Evolutionary conservation across 2,113 vertebrate genomes (phyloP).

Genomic region (Drymodes brunneopygia): DNA sequence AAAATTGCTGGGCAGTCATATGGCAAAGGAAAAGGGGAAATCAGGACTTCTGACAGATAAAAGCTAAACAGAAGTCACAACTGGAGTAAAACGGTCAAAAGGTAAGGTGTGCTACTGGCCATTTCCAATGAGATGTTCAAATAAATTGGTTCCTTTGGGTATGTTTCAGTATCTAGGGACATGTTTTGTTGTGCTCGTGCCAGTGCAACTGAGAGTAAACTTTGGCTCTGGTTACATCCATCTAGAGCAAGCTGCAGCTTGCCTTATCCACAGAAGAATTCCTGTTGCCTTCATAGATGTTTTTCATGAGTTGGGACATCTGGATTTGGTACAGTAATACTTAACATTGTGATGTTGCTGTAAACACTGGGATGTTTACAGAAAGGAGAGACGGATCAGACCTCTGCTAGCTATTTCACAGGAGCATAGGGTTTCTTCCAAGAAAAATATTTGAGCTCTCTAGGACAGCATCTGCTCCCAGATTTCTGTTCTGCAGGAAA

Average conservation of each 20-base stretch:
- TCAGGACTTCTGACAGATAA: background rate
- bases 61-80: background rate
- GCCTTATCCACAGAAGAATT: background rate
- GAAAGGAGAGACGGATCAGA: background rate
- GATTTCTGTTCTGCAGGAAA: constrained; percentile 8
- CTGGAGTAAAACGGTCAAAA: background rate
- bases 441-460: constrained; percentile 24
- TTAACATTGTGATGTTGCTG: background rate
- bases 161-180: background rate
- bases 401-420: background rate
- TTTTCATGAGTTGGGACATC: constrained; percentile 13
- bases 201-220: background rate
- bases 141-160: background rate
- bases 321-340: constrained; percentile 14
- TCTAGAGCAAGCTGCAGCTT: background rate
- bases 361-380: constrained; percentile 39
- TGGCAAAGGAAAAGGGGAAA: background rate
- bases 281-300: background rate
- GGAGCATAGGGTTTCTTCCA: constrained; percentile 40
- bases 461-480: constrained; percentile 1
- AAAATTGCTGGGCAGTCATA: background rate
- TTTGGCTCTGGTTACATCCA: constrained; percentile 2
- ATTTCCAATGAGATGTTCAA: background rate
- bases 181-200: background rate
- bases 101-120: background rate